Base-by-base conservation (phyloP, 30 jellyfish, hydroid and myxozoan species). In the Aurelia sp. region DNA sequence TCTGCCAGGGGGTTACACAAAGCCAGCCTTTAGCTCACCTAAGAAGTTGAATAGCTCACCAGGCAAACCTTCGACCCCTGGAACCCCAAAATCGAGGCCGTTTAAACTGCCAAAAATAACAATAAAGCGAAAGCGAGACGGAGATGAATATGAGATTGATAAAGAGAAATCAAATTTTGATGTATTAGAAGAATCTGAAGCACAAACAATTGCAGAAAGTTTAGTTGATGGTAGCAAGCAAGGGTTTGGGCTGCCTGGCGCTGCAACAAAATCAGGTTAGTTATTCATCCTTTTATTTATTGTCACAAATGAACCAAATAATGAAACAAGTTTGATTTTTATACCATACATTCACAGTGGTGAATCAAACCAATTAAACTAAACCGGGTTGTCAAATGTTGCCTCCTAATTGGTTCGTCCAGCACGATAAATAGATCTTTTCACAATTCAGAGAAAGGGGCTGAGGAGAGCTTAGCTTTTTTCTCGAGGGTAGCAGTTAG, bases 111-210 rank as follows among this genome's bases (percentile, higher is more conserved):
- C 96, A 19, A 88, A 88, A 71, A 88, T 88, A 18, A 88, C 91
- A 8, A 62, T 88, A 84, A 88, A 88, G 80, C 62, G 91, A 31
- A 88, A 88, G 30, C 92, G 92, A 3, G 96, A 88, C 63, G 91
- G 96, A 7, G 85, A 61, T 52, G 96, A 88, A 61, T 88, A 88
- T 59, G 96, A 88, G 86, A 88, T 88, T 37, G 96, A 88, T 74
- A 88, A 88, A 55, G 96, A 79, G 61, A 88, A 88, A 57, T 88
- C 96, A 21, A 80, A 78, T 62, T 79, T 88, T 22, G 96, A 88
- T 37, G 96, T 70, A 10, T 40, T 88, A 31, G 88, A 77, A 60
- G 90, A 87, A 48, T 66, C 89, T 4, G 96, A 78, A 16, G 96
- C 81, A 1, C 88, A 87, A 13, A 71, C 86, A 11, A 76, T 87